Evolutionary conservation across 2,797 vertebrate genomes (phyloP), one percentile per base, ranked within the genome.

Genomic region (Sebastiscus tertius): DNA sequence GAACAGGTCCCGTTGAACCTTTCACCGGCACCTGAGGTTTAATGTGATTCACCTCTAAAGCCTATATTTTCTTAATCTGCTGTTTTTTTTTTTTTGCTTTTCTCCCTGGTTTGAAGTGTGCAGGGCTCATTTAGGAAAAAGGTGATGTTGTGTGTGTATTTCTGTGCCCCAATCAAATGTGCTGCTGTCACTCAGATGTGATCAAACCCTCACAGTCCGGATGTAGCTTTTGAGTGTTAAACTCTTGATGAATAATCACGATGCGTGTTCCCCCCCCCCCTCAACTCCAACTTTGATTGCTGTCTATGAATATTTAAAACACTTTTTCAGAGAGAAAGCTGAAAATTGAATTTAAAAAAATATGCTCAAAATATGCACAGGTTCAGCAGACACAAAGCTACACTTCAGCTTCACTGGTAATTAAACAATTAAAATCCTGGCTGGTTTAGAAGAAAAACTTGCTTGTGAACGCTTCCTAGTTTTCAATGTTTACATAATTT

Each of bases 341-440:
- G 16, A 1, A 61, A 59, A 67, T 67, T 10, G 5, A 73, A 59
- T 59, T 67, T 8, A 18, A 46, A 46, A 34, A 70, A 56, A 42
- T 52, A 18, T 39, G 52, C 52, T 52, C 2, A 16, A 29, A 56
- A 71, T 56, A 55, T 42, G 26, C 34, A 20, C 20, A 73, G 34
- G 9, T 65, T 72, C 4, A 61, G 42, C 33, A 14, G 70, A 78
- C 36, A 63, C 64, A 64, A 52, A 1, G 29, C 58, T 64, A 6
- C 31, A 60, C 39, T 58, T 39, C 46, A 67, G 22, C n/a, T 13
- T 65, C 31, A 54, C 52, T 61, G 42, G 13, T 78, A 65, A 79
- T 71, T 33, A 26, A 80, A 72, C 67, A 58, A 39, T 59, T 80
- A 24, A 33, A 58, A 75, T 67, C 27, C 26, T 56, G 34, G 34